Evolutionary conservation across 1,140 invertebrate species (phyloP).

Genomic region (Tribolium castaneum): DNA sequence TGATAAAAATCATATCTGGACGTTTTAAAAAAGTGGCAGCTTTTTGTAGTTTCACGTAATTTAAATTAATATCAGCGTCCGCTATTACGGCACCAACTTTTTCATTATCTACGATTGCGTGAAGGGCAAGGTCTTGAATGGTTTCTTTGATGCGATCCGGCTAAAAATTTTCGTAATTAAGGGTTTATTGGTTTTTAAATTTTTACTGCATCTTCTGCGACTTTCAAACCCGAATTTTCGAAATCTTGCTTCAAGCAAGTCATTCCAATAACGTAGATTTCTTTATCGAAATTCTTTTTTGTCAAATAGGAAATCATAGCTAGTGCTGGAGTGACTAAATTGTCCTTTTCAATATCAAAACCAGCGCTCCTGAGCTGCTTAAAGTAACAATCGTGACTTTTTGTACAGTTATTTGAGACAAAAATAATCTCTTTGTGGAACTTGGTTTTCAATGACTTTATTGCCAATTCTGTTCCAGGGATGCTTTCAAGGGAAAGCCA

Average conservation of each 20-base stretch:
- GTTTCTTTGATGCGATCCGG: slow-evolving; percentile 5
- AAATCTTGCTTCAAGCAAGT: slow-evolving; percentile 50
- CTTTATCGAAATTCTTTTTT: slow-evolving; percentile 54
- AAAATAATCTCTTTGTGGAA: slow-evolving; percentile 57
- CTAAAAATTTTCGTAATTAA: neutral
- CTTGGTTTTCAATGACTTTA: slow-evolving; percentile 49
- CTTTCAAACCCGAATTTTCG: slow-evolving; percentile 50
- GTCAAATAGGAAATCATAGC: slow-evolving; percentile 54
- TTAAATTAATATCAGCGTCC: slow-evolving; percentile 54
- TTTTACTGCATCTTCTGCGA: slow-evolving; percentile 42
- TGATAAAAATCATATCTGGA: slow-evolving; percentile 56
- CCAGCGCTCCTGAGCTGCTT: slow-evolving; percentile 44
- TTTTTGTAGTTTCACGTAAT: slow-evolving; percentile 52
- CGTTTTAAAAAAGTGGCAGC: slow-evolving; percentile 50
- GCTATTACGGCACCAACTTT: slow-evolving; percentile 57
- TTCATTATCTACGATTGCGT: slow-evolving; percentile 41
- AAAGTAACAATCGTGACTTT: slow-evolving; percentile 34
- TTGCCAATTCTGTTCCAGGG: slow-evolving; percentile 51
- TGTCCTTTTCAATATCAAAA: slow-evolving; percentile 41
- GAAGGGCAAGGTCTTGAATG: neutral
- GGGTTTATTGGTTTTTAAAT: neutral
- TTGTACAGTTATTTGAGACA: slow-evolving; percentile 57
- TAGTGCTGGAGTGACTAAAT: slow-evolving; percentile 47
- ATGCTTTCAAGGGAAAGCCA: slow-evolving; percentile 47
- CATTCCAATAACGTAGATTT: slow-evolving; percentile 53